These are phyloP conservation scores for Busseola fusca DNA, from an alignment of 2,888 invertebrate genomes.

Conservation along the genomic window DNA sequence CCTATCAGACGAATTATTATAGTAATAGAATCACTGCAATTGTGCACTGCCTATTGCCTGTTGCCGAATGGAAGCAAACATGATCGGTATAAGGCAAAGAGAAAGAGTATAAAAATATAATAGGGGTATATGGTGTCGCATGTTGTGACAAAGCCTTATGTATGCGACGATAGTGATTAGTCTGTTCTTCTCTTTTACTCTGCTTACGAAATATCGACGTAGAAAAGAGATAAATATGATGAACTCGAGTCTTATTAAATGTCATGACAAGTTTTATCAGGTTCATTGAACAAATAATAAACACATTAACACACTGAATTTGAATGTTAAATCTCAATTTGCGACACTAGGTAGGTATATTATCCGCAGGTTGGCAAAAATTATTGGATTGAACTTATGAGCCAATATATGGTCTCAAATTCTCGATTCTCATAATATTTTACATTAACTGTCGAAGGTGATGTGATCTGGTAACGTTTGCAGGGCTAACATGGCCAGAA, in stretches of 20 bases:
- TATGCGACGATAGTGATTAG: background rate
- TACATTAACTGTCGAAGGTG: too few species aligned
- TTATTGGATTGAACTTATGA: too few species aligned
- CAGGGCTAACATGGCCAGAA: too few species aligned
- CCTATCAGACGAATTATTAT: background rate
- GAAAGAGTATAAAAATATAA: too few species aligned
- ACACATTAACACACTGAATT: conserved; percentile 16
- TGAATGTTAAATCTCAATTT: background rate
- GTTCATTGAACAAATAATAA: conserved; percentile 6
- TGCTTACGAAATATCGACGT: background rate
- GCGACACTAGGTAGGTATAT: background rate
- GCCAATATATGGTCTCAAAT: background rate
- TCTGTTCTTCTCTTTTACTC: conserved; percentile 44
- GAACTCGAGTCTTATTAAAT: background rate
- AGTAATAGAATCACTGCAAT: conserved; percentile 13
- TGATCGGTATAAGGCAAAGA: too few species aligned
- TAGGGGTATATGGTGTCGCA: too few species aligned
- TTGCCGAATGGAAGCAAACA: conserved; percentile 46
- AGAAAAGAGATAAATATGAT: conserved; percentile 25
- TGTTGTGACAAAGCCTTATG: background rate
- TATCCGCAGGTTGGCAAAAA: too few species aligned
- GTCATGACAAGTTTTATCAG: conserved; percentile 14
- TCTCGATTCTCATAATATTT: too few species aligned
- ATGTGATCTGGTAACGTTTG: too few species aligned
- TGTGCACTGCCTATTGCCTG: background rate